Conservation (phyloP, 2,888 invertebrate species). For the Perdita meconis region DNA sequence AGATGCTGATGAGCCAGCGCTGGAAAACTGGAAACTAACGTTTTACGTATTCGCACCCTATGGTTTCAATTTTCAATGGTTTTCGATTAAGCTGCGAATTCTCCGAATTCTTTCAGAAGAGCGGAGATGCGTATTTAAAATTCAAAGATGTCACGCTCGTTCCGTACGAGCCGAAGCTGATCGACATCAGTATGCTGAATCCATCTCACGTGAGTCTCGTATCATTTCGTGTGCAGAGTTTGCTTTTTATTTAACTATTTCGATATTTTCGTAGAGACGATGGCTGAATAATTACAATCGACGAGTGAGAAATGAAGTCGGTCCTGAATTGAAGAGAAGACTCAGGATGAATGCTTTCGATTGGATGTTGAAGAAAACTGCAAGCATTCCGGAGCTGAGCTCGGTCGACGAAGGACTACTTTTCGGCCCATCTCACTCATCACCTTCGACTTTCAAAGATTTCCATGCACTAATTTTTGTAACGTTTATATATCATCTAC, state of each 20-base stretch:
- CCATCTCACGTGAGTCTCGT: constrained; percentile 89
- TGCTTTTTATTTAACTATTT: not conserved
- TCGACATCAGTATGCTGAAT: constrained; percentile 90
- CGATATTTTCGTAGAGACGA: constrained; percentile 86
- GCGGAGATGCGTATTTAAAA: constrained; percentile 87
- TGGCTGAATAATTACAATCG: constrained; percentile 93
- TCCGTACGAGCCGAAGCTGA: constrained; percentile 94
- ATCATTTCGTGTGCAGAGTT: not conserved
- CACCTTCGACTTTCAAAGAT: constrained; percentile 44
- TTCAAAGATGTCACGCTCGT: constrained; percentile 94
- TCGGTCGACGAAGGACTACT: constrained; percentile 71
- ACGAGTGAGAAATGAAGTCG: constrained; percentile 89
- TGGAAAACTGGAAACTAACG: no score
- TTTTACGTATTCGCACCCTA: no score
- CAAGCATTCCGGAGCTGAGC: constrained; percentile 87
- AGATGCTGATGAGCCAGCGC: no score
- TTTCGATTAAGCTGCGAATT: constrained; percentile 1
- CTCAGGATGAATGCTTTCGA: constrained; percentile 90
- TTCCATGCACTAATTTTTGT: constrained; percentile 47
- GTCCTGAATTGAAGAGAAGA: constrained; percentile 90
- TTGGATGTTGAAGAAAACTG: constrained; percentile 94
- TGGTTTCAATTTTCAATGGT: not conserved
- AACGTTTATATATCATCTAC: constrained; percentile 43
- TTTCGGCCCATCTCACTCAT: constrained; percentile 55
- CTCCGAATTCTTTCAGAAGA: constrained; percentile 69